phyloP scores from a whole-genome alignment of 2,888 invertebrate species.

The Uloborus plumipes region DNA sequence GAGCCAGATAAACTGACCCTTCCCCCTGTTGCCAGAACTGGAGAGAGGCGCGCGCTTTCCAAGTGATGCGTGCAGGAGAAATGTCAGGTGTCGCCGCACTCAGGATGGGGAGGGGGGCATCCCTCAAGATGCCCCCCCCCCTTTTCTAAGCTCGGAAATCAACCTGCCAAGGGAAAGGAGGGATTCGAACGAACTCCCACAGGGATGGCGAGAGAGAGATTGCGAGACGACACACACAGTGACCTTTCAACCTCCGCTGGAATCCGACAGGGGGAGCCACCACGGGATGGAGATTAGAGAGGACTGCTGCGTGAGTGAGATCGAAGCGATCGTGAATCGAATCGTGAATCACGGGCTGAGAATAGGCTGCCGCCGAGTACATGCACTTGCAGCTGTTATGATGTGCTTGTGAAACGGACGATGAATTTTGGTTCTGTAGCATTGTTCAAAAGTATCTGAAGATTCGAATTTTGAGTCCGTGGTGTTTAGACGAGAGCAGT shows the following conservation, averaged over 20 bases:
- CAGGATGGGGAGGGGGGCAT: conserved; percentile 1
- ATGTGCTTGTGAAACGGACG: too few relatives aligned
- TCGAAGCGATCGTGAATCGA: background rate
- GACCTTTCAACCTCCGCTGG: conserved; percentile 52
- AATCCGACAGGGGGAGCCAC: conserved; percentile 57
- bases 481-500: too few relatives aligned
- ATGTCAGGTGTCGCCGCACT: conserved; percentile 61
- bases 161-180: conserved; percentile 20
- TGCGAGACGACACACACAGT: conserved; percentile 15
- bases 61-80: conserved; percentile 63
- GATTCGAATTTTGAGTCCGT: too few relatives aligned
- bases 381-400: too few relatives aligned
- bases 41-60: conserved; percentile 29
- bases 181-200: background rate
- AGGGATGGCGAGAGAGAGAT: conserved; percentile 7
- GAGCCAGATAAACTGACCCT: conserved; percentile 58
- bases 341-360: too few relatives aligned
- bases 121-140: conserved; percentile 3
- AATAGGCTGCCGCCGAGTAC: too few relatives aligned
- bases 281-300: conserved; percentile 7
- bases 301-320: conserved; percentile 4
- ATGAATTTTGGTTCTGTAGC: too few relatives aligned
- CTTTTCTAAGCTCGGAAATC: conserved; percentile 3
- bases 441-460: too few relatives aligned
- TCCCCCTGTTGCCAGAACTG: conserved; percentile 53